Evolutionary conservation across 2,113 vertebrate genomes (phyloP), one percentile per base, ranked within the genome.

Genomic region (Catharus minimus): DNA sequence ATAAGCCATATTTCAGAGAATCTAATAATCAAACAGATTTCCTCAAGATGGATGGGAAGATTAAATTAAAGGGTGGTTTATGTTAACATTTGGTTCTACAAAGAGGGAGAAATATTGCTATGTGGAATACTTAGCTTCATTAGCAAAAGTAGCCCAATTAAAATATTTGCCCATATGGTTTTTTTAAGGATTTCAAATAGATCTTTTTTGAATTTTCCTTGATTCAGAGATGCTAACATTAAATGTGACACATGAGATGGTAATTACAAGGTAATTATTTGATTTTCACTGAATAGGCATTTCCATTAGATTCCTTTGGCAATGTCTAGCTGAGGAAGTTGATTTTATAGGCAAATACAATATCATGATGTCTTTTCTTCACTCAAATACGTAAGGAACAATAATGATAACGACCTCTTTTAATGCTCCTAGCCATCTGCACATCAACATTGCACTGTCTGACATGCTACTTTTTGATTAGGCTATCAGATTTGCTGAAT

Each of bases 241-340:
- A 74, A 94, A 88, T 72, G 80, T 66, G 79, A 74, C 69, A 88
- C 23, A 24, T 76, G 86, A 94, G 58, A 61, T 93, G 67, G 62
- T 89, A 97, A 96, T 96, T 97, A 33, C 23, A 74, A 93, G 66
- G 82, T 95, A 90, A 91, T 89, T 94, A 93, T 95, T 97, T 94
- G 93, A 79, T 96, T 96, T 94, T 87, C 87, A 46, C 64, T 92
- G 43, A 94, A 92, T 72, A 95, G 88, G 89, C 9, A 13, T 76
- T 95, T 88, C 46, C 73, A 76, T 92, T 94, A 84, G 62, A 50
- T 91, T 36, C 77, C 78, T 85, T 94, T 78, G 86, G 82, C 94
- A 93, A 32, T 68, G 64, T 78, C 78, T 96, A 57, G 10, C 28
- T 94, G 65, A 72, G 87, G 78, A 97, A 92, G 57, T 88, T 95